phyloP scores from a whole-genome alignment of 2,113 vertebrate species.

The Phalacrocorax brasilianus region DNA sequence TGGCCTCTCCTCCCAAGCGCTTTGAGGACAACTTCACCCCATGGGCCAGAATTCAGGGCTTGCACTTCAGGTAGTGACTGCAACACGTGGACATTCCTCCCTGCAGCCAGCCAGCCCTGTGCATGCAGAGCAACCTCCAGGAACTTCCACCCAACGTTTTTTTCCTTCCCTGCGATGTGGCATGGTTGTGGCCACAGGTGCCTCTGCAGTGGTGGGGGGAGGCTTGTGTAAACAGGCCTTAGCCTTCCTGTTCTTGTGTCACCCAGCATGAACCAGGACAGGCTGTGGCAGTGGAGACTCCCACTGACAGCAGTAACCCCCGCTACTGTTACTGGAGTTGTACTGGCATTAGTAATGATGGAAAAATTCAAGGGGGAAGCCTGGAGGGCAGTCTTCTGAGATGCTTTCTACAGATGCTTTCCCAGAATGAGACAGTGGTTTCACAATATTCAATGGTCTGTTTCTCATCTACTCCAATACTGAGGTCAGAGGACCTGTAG shows the following conservation, averaged over 20 bases:
- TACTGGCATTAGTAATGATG: not conserved
- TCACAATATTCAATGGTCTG: not conserved
- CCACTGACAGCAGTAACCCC: not conserved
- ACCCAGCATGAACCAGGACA: not conserved
- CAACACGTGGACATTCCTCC: not conserved
- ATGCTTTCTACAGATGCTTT: not conserved
- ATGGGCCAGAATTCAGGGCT: not conserved
- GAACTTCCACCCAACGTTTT: not conserved
- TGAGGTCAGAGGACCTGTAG: not conserved
- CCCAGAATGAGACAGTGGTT: not conserved
- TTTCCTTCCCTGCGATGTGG: not conserved
- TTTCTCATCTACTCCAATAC: not conserved
- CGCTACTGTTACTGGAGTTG: not conserved
- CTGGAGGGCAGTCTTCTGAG: not conserved
- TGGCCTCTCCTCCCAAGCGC: accelerated
- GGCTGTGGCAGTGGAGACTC: accelerated
- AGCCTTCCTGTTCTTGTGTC: not conserved
- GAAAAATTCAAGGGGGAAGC: not conserved
- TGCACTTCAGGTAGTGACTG: not conserved
- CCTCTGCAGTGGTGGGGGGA: not conserved
- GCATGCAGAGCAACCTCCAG: not conserved
- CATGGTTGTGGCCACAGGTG: not conserved
- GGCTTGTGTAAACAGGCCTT: not conserved
- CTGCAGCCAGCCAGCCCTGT: not conserved
- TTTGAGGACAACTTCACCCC: not conserved